Evolutionary conservation across 2,797 vertebrate genomes (phyloP), one percentile per base, ranked within the genome.

Genomic region (Rhinophrynus dorsalis): DNA sequence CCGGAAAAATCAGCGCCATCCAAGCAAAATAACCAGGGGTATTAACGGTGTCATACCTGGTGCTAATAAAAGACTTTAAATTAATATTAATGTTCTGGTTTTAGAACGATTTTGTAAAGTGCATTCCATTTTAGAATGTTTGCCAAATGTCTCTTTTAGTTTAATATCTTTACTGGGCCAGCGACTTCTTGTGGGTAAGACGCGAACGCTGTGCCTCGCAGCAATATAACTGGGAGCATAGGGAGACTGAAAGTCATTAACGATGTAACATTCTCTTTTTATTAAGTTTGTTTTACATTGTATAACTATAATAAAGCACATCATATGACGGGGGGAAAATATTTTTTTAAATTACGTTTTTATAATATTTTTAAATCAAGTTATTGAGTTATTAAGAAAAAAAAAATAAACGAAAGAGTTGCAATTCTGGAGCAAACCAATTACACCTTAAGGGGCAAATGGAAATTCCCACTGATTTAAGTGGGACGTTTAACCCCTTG

Each of bases 31-130:
- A 64, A 38, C 51, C 23, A 2, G 17, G 9, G 21, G 24, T 26
- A 52, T 44, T 62, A 55, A 45, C 30, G 27, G n/a, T 63, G 40
- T 62, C 38, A 62, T 33, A 56, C 35, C 59, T 12, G 7, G 58
- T 56, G 59, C 50, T 61, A 71, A 13, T 26, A 45, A 26, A 32
- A 30, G 30, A 12, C 11, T 45, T 47, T 15, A 40, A 47, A 64
- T 64, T 15, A 71, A 64, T 71, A 57, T 30, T 57, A 24, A 57
- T 58, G 42, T 57, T 20, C 32, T 23, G 51, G 42, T 27, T 40
- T 57, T 35, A 18, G 50, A 63, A 37, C 30, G 24, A 40, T 57
- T 64, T 64, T 29, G 7, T 50, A 29, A 50, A 48, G 51, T 47
- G 50, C 59, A 47, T 61, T 57, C 59, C 27, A 7, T 7, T 20